Evolutionary conservation across 1,140 invertebrate genomes (phyloP).

Genomic region (Diuraphis noxia): DNA sequence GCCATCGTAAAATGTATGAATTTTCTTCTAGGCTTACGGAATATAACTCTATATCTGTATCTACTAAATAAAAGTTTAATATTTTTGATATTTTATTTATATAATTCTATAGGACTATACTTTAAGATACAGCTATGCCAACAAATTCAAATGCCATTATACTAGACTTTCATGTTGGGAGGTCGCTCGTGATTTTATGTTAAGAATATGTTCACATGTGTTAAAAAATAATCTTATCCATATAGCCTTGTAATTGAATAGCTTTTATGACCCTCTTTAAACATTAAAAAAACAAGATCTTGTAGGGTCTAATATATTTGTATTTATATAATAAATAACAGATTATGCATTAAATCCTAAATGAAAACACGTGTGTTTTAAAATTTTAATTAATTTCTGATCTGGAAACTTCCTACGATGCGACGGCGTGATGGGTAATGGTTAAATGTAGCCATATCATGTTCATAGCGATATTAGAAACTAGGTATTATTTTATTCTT

Average conservation of each 20-base stretch:
- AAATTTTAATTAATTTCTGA: not conserved
- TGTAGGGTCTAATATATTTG: not conserved
- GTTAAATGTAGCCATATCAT: not conserved
- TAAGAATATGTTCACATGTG: not conserved
- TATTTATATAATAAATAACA: not conserved
- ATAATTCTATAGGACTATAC: not conserved
- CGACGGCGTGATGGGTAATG: not conserved
- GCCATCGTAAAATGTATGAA: not conserved
- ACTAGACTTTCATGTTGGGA: not conserved
- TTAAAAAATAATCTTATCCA: not conserved
- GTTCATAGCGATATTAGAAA: not conserved
- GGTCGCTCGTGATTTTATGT: not conserved
- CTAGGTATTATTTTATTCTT: not conserved
- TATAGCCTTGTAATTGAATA: not conserved
- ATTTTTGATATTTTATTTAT: not conserved
- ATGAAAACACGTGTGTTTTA: constrained; percentile 9
- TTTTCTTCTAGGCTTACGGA: not conserved
- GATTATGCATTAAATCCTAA: not conserved
- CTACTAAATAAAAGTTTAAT: not conserved
- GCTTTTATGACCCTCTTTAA: not conserved
- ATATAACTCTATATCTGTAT: not conserved
- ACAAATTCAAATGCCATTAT: not conserved
- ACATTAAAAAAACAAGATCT: not conserved
- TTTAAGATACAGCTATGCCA: not conserved
- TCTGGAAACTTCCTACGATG: not conserved